Percentiles rank a stretch among this genome's conserved stretches.
Evolutionary conservation across 1,140 invertebrate species (phyloP).

Genomic region (Onthophagus taurus): DNA sequence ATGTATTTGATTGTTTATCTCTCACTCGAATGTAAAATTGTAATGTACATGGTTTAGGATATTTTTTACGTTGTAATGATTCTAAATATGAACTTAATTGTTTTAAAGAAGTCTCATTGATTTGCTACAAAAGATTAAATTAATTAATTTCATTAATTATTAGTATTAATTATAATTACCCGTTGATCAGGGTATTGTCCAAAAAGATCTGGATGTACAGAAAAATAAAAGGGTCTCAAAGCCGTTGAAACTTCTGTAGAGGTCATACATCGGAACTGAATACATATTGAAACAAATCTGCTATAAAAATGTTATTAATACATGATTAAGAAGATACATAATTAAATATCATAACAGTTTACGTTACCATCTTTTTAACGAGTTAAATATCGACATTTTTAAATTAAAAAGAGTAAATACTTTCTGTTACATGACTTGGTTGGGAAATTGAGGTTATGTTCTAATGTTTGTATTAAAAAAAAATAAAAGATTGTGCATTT

Average conservation of each 20-base stretch:
- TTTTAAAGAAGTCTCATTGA: conserved; percentile 87
- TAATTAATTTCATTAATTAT: neutral
- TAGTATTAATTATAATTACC: conserved; percentile 28
- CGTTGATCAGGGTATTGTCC: conserved; percentile 81
- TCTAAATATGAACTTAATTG: conserved; percentile 76
- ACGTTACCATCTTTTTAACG: too few species aligned
- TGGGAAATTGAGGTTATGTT: too few species aligned
- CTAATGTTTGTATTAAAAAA: too few species aligned
- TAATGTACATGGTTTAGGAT: conserved; percentile 48
- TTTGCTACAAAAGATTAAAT: conserved; percentile 48
- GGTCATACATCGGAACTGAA: conserved; percentile 43
- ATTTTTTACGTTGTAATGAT: conserved; percentile 53
- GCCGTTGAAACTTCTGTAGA: conserved; percentile 80
- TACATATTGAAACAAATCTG: too few species aligned
- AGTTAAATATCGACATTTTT: too few species aligned
- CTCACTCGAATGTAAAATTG: conserved; percentile 67
- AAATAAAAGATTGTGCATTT: too few species aligned
- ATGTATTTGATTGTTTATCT: conserved; percentile 52
- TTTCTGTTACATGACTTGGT: too few species aligned
- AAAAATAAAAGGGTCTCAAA: conserved; percentile 87
- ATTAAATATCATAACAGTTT: too few species aligned
- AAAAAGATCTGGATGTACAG: conserved; percentile 91
- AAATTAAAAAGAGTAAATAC: too few species aligned
- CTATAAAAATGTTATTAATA: too few species aligned
- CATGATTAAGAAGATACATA: too few species aligned